phyloP scores from a whole-genome alignment of 2,888 invertebrate genomes.

The Rhabditophanes sp. region DNA sequence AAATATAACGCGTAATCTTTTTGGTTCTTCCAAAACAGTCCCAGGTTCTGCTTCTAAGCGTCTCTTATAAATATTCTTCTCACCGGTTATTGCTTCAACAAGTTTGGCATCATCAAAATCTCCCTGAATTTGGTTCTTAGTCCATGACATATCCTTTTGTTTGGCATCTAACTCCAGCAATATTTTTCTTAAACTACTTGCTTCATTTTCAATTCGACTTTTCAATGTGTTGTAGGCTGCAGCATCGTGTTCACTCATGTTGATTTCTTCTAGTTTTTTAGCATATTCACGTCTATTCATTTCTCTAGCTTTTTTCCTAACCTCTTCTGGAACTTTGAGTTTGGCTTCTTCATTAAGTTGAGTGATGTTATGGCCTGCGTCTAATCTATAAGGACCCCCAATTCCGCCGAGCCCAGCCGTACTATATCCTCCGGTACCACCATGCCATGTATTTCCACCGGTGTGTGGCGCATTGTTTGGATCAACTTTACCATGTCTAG shows the following conservation, averaged over 20 bases:
- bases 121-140: conserved; percentile 72
- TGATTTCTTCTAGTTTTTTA: conserved; percentile 56
- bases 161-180: conserved; percentile 66
- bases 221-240: conserved; percentile 68
- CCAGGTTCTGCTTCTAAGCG: conserved; percentile 52
- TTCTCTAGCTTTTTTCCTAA: conserved; percentile 71
- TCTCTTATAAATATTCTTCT: conserved; percentile 67
- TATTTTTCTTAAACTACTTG: conserved; percentile 69
- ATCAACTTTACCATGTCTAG: conserved; percentile 70
- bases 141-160: conserved; percentile 72
- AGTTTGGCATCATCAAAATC: conserved; percentile 79
- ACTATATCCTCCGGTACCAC: conserved; percentile 58
- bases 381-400: conserved; percentile 71
- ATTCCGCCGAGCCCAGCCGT: conserved; percentile 69
- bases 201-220: conserved; percentile 55
- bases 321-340: conserved; percentile 65
- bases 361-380: conserved; percentile 78
- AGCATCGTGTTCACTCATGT: conserved; percentile 85
- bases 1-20: conserved; percentile 51
- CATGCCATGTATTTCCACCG: conserved; percentile 91
- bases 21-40: conserved; percentile 69
- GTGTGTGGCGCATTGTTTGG: conserved; percentile 62
- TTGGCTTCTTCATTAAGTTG: conserved; percentile 77
- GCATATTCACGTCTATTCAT: conserved; percentile 60
- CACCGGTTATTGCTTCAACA: conserved; percentile 76